phyloP scores from a whole-genome alignment of 1,140 invertebrate species.

The Drosophila jambulina region DNA sequence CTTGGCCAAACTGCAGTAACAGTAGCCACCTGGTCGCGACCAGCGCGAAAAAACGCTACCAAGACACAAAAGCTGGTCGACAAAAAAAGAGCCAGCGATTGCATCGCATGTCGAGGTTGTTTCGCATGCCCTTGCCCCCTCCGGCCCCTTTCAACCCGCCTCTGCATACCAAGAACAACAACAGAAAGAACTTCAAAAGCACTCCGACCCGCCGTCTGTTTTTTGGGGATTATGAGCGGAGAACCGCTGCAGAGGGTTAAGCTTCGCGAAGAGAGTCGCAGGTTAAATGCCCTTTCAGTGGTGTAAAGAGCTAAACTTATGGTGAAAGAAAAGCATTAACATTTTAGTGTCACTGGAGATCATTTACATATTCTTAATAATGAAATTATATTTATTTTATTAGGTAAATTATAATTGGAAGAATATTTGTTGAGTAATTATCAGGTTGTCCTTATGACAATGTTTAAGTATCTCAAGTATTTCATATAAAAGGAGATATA shows the following conservation, averaged over 20 bases:
- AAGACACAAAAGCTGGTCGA: conserved; percentile 55
- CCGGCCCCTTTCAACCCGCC: background rate
- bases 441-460: background rate
- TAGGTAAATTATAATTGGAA: background rate
- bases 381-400: background rate
- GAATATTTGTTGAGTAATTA: background rate
- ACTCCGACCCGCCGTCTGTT: conserved; percentile 66
- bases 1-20: conserved; percentile 52
- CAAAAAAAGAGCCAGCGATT: conserved; percentile 34
- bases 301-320: too few species aligned
- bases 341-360: background rate
- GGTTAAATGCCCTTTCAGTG: conserved; percentile 23
- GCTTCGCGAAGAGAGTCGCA: conserved; percentile 2
- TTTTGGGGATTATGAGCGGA: conserved; percentile 81
- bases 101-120: conserved; percentile 69
- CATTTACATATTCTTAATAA: background rate
- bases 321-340: too few species aligned
- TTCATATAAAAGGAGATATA: too few species aligned
- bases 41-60: conserved; percentile 45
- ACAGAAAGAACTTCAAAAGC: conserved; percentile 76
- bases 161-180: conserved; percentile 34
- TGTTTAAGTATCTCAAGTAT: too few species aligned
- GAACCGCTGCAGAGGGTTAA: conserved; percentile 41
- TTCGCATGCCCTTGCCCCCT: conserved; percentile 53
- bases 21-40: conserved; percentile 57